phyloP scores from a whole-genome alignment of 2,797 vertebrate species.

The Pampus argenteus region DNA sequence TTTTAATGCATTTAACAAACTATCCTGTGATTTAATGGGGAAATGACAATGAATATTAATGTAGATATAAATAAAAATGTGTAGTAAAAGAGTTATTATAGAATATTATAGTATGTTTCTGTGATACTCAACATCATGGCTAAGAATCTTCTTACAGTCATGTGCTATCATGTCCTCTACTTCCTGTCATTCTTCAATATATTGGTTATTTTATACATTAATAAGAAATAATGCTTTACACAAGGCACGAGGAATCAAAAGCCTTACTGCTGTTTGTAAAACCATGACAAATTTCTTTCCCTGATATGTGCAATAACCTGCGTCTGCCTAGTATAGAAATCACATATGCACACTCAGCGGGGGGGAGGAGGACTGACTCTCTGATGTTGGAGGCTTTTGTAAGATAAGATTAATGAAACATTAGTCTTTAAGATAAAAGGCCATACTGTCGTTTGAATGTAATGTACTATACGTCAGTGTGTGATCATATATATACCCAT shows the following conservation, averaged over 20 bases:
- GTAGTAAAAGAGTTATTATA: neutral
- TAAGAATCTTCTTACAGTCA: neutral
- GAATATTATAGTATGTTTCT: neutral
- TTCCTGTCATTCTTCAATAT: constrained; percentile 23
- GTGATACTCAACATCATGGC: neutral
- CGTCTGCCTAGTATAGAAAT: constrained; percentile 20
- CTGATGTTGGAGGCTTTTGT: constrained; percentile 31
- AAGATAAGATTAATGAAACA: constrained; percentile 51
- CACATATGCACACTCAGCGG: constrained; percentile 40
- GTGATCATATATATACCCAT: neutral
- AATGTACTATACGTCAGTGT: constrained; percentile 3
- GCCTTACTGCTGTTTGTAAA: constrained; percentile 29
- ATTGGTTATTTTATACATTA: constrained; percentile 14
- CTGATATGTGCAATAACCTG: constrained; percentile 45
- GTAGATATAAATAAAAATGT: neutral
- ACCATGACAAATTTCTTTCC: constrained; percentile 53
- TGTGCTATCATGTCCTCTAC: neutral
- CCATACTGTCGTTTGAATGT: neutral
- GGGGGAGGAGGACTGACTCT: constrained; percentile 24
- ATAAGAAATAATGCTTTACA: constrained; percentile 17
- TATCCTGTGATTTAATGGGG: neutral
- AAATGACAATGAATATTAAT: neutral
- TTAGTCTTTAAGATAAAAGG: constrained; percentile 31
- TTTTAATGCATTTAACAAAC: neutral
- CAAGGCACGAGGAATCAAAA: constrained; percentile 2